phyloP scores from a whole-genome alignment of 1,140 invertebrate species.

The Drosophila kurseongensis region DNA sequence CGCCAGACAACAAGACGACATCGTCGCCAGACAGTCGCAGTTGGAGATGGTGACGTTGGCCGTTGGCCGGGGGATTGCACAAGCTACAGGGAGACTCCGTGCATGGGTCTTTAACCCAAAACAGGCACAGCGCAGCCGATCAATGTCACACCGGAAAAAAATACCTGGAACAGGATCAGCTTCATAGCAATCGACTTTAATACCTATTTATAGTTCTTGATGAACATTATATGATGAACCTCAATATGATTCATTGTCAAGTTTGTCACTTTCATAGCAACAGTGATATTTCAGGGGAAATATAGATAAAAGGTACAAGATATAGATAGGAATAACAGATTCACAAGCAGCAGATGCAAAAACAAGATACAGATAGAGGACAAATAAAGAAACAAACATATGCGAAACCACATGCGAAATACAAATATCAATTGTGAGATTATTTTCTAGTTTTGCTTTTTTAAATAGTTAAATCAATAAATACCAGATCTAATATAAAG shows the following conservation, averaged over 20 bases:
- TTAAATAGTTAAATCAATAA: no score
- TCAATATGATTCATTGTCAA: not conserved
- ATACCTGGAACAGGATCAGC: not conserved
- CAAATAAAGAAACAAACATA: not conserved
- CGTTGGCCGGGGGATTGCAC: constrained; percentile 5
- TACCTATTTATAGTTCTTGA: no score
- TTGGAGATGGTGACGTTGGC: constrained; percentile 22
- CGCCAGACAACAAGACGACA: constrained; percentile 63
- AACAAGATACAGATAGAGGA: not conserved
- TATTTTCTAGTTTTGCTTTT: no score
- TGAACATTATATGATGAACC: no score
- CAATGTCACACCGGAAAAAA: constrained; percentile 3
- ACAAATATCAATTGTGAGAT: no score
- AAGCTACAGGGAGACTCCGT: constrained; percentile 6
- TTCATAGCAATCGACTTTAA: no score
- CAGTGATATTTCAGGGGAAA: not conserved
- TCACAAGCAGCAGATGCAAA: not conserved
- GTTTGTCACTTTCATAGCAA: not conserved
- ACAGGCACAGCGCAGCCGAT: constrained; percentile 9
- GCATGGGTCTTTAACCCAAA: constrained; percentile 63
- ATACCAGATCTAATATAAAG: no score
- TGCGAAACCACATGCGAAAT: no score
- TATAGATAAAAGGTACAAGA: constrained; percentile 3
- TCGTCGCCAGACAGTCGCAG: constrained; percentile 32
- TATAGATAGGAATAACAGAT: constrained; percentile 1